phyloP scores from a whole-genome alignment of 2,797 vertebrate species.

The Notolabrus celidotus region DNA sequence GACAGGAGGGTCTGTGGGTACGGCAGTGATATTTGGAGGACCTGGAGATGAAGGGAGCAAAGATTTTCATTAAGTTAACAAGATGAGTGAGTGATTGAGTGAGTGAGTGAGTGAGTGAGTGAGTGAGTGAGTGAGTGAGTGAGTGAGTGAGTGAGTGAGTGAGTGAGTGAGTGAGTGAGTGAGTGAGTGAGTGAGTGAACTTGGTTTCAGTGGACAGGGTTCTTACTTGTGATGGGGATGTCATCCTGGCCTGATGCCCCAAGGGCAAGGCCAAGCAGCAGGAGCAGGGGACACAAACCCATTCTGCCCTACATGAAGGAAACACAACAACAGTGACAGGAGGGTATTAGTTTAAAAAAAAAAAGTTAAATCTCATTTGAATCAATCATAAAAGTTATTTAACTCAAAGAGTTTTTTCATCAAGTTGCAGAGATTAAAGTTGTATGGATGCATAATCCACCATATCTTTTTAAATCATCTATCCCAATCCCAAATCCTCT shows the following conservation, averaged over 20 bases:
- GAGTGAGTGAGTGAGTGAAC: background rate
- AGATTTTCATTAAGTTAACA: too few relatives aligned
- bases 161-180: background rate
- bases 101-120: background rate
- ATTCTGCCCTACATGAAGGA: constrained; percentile 83
- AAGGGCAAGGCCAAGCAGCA: constrained; percentile 80
- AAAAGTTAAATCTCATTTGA: constrained; percentile 19
- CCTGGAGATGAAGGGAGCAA: constrained; percentile 44
- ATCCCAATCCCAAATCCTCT: constrained; percentile 39
- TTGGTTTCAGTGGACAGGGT: background rate
- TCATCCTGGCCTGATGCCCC: constrained; percentile 74
- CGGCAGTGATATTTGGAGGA: constrained; percentile 60
- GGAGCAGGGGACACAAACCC: constrained; percentile 87
- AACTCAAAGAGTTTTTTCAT: constrained; percentile 1
- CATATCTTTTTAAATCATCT: constrained; percentile 18
- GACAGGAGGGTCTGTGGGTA: constrained; percentile 52
- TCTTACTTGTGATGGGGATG: constrained; percentile 67
- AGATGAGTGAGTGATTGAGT: too few relatives aligned
- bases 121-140: background rate
- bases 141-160: background rate
- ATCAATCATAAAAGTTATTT: constrained; percentile 9
- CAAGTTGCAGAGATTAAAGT: constrained; percentile 16
- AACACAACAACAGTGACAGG: constrained; percentile 20
- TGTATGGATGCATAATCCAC: constrained; percentile 27
- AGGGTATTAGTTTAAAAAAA: constrained; percentile 8